Percentiles rank a stretch among this genome's conserved stretches.
Conservation (phyloP, 2,888 invertebrate species). For the Heliconius charithonia region DNA sequence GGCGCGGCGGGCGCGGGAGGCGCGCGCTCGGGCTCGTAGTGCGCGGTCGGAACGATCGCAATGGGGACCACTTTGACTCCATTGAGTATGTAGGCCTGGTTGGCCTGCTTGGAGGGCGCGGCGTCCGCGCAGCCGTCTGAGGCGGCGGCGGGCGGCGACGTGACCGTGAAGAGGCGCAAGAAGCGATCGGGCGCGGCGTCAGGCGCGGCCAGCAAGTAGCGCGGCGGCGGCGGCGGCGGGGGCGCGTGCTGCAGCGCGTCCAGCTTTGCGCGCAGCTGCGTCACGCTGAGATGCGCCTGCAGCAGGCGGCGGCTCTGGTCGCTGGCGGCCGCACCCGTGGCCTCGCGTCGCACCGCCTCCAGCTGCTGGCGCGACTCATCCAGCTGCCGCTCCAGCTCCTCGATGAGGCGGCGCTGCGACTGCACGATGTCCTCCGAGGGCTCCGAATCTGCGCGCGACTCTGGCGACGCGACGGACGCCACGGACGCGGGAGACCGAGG, state of each 20-base stretch:
- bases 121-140: conserved; percentile 50
- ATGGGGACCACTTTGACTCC: conserved; percentile 83
- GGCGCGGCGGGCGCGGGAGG: conserved; percentile 56
- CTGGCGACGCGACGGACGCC: conserved; percentile 67
- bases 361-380: conserved; percentile 90
- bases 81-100: conserved; percentile 86
- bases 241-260: conserved; percentile 84
- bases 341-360: conserved; percentile 86
- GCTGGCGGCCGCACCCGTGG: conserved; percentile 78
- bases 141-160: conserved; percentile 53
- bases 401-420: conserved; percentile 92
- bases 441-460: conserved; percentile 67
- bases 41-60: conserved; percentile 75
- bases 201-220: conserved; percentile 61
- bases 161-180: conserved; percentile 69
- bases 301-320: conserved; percentile 79
- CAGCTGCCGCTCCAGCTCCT: conserved; percentile 92
- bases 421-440: conserved; percentile 89
- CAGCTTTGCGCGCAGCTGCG: conserved; percentile 84
- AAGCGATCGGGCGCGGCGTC: conserved; percentile 63
- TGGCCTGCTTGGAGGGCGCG: conserved; percentile 59
- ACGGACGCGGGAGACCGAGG: conserved; percentile 76
- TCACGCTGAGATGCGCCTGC: conserved; percentile 85
- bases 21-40: conserved; percentile 70
- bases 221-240: conserved; percentile 74